Evolutionary conservation across 2,113 vertebrate genomes (phyloP), one percentile per base, ranked within the genome.

Genomic region (Percopsis transmontana): DNA sequence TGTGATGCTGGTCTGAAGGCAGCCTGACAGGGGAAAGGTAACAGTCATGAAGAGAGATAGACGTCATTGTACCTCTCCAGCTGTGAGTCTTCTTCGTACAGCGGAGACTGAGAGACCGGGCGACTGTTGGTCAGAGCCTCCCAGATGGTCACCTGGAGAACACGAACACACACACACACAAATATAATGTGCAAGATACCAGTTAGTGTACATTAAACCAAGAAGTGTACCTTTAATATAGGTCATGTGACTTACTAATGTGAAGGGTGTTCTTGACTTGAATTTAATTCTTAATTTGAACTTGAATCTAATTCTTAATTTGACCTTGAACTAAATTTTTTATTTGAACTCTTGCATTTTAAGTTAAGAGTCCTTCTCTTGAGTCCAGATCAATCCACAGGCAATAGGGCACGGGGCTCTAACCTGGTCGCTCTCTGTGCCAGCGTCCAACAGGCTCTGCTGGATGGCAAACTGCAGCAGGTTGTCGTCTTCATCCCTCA

Each of bases 401-500:
- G 20, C n/a, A 40, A 4, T 7, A 0, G 27, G 27, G 27, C 27
- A 33, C 27, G 3, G 24, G 1, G 5, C 33, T 20, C 42, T 12
- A 51, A 96, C 95, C 95, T 98, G 95, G 87, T 98, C 96, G 0
- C 94, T 94, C 86, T 98, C 96, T 0, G 94, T 95, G 78, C 96
- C 96, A 0, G 96, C 95, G 0, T 97, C 95, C 45, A 98, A 83
- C 44, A 98, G 90, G 76, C 96, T 98, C 90, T 98, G 96, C 88
- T 95, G 95, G 84, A 98, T 98, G 77, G 96, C 96, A 0, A 98
- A 98, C 92, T 98, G 96, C 58, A 98, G 90, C 66, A 98, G 88
- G 79, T 95, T 95, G 0, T 98, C 95, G 0, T 96, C 96, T 66
- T 98, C 96, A 0, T 97, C 96, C 1, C 94, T 91, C 79, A 95